phyloP scores from a whole-genome alignment of 2,113 vertebrate genomes.

The Heterochromis multidens region DNA sequence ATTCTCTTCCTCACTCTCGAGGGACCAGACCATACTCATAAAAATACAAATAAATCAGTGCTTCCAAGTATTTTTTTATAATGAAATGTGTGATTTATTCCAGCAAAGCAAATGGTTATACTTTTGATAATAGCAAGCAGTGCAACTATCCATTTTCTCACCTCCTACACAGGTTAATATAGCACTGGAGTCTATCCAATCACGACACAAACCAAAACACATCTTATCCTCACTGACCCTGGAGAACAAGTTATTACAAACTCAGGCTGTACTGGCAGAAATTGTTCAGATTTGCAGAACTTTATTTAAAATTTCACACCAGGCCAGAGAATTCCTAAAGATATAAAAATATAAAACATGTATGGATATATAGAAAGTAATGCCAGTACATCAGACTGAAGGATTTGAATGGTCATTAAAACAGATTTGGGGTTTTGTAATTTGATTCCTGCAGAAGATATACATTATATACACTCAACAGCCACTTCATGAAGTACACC shows the following conservation, averaged over 20 bases:
- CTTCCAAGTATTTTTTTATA: not conserved
- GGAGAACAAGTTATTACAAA: not conserved
- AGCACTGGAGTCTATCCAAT: not conserved
- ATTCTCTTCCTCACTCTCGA: not conserved
- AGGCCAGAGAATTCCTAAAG: not conserved
- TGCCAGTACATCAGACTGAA: not conserved
- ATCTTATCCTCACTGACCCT: not conserved
- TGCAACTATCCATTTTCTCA: not conserved
- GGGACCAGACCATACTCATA: not conserved
- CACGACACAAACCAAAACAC: not conserved
- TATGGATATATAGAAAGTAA: not conserved
- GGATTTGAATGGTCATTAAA: no score
- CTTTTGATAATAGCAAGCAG: not conserved
- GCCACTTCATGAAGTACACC: no score
- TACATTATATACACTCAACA: not conserved
- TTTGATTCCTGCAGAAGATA: not conserved
- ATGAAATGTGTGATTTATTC: not conserved
- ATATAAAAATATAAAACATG: not conserved
- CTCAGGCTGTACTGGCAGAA: not conserved
- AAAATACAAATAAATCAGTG: not conserved
- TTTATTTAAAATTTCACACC: not conserved
- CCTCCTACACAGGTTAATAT: not conserved
- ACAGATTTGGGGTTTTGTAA: not conserved
- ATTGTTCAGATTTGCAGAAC: not conserved
- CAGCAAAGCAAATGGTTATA: not conserved